These are phyloP conservation scores for Xenus cinereus DNA, from an alignment of 2,113 vertebrate species.

Conservation along the genomic window DNA sequence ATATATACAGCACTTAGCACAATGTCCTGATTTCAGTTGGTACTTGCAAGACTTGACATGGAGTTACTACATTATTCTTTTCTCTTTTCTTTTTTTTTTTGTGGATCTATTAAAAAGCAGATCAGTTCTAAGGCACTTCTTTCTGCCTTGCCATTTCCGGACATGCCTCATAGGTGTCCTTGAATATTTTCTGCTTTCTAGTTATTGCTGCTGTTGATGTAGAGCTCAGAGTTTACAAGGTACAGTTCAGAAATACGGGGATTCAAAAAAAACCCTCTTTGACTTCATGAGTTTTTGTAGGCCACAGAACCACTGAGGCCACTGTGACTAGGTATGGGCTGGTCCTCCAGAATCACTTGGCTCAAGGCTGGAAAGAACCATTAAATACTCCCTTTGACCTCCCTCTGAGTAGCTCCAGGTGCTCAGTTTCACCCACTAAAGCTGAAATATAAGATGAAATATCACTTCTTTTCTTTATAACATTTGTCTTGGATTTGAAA, in stretches of 20 bases:
- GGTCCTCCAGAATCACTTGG: background rate
- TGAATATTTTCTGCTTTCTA: background rate
- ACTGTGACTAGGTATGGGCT: background rate
- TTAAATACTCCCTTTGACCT: background rate
- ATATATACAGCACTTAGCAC: background rate
- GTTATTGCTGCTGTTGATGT: background rate
- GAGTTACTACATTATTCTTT: background rate
- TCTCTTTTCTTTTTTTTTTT: background rate
- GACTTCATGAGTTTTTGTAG: background rate
- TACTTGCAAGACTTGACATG: background rate
- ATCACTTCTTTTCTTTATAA: background rate
- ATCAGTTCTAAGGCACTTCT: background rate
- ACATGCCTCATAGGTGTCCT: rapidly evolving
- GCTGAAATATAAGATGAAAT: background rate
- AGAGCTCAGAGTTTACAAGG: background rate
- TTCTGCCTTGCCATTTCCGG: background rate
- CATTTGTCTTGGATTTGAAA: background rate
- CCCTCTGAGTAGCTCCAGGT: background rate
- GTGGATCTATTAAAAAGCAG: background rate
- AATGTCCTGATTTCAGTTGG: background rate
- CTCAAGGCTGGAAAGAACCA: background rate
- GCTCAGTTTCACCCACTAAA: background rate
- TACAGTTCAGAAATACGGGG: background rate
- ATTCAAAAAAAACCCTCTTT: background rate
- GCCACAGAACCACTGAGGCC: background rate